Evolutionary conservation across 2,113 vertebrate genomes (phyloP).

Genomic region (Galeopterus variegatus): DNA sequence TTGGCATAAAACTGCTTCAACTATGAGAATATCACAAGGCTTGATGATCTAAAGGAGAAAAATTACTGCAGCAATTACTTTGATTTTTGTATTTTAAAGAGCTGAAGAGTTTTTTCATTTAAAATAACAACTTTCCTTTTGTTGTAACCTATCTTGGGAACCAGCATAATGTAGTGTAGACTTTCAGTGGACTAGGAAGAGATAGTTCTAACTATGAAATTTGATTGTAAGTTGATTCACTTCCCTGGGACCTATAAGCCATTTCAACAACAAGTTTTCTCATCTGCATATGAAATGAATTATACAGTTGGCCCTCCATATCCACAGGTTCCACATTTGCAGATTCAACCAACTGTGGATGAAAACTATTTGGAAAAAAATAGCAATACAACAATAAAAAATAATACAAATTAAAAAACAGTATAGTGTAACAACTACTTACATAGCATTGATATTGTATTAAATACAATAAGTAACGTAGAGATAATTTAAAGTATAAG

Average conservation of each 20-base stretch:
- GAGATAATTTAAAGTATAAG: no score
- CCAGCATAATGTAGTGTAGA: not conserved
- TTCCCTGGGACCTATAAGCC: not conserved
- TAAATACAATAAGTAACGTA: no score
- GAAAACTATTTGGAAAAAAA: no score
- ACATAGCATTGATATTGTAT: no score
- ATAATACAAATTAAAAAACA: no score
- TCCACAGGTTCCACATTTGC: no score
- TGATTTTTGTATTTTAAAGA: slow-evolving; percentile 61
- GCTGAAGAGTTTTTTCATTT: not conserved
- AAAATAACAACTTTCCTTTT: slow-evolving; percentile 34
- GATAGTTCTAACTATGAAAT: slow-evolving; percentile 25
- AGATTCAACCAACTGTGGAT: no score
- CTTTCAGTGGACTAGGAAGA: not conserved
- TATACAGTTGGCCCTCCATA: no score
- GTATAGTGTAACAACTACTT: no score
- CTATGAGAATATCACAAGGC: not conserved
- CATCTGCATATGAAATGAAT: slow-evolving; percentile 27
- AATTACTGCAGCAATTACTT: slow-evolving; percentile 13
- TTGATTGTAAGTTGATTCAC: slow-evolving; percentile 24
- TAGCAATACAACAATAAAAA: no score
- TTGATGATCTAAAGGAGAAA: not conserved
- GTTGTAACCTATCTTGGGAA: slow-evolving; percentile 35
- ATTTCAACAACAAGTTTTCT: slow-evolving; percentile 16
- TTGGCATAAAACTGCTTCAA: not conserved